phyloP scores from a whole-genome alignment of 1,140 invertebrate species.

The Triops longicaudatus region DNA sequence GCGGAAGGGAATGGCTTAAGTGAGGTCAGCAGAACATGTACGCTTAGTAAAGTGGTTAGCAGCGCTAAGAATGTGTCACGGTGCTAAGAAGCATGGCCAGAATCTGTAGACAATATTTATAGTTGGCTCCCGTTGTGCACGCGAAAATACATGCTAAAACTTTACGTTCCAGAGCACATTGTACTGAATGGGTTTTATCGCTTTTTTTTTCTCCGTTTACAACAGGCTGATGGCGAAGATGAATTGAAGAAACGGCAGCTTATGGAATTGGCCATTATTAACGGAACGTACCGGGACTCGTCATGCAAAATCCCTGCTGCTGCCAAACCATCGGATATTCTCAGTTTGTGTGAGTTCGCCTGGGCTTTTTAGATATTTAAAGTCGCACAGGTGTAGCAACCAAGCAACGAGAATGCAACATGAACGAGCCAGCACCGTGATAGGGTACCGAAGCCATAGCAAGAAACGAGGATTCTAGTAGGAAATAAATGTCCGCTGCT shows the following conservation, averaged over 20 bases:
- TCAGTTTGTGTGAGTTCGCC: slow-evolving; percentile 35
- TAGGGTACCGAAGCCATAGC: slow-evolving; percentile 44
- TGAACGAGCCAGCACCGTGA: slow-evolving; percentile 62
- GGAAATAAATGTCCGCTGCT: not conserved
- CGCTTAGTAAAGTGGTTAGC: not conserved
- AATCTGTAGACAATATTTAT: not conserved
- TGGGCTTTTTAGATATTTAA: slow-evolving; percentile 32
- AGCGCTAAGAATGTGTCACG: not conserved
- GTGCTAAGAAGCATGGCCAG: not conserved
- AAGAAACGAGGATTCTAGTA: not conserved
- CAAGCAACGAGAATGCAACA: slow-evolving; percentile 51
- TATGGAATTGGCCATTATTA: slow-evolving; percentile 99
- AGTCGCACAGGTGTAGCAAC: slow-evolving; percentile 41
- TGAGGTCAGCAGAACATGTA: not conserved
- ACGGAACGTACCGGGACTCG: slow-evolving; percentile 96
- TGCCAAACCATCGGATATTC: slow-evolving; percentile 33
- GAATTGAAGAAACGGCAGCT: slow-evolving; percentile 98
- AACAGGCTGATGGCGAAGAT: slow-evolving; percentile 98
- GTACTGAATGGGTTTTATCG: not conserved
- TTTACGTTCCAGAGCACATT: not conserved
- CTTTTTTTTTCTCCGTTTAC: slow-evolving; percentile 28
- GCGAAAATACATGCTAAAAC: too few relatives aligned
- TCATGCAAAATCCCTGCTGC: slow-evolving; percentile 46
- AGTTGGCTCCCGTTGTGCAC: not conserved
- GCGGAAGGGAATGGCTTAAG: not conserved